Conservation (phyloP, 2,113 vertebrate genomes). For the Indicator indicator region DNA sequence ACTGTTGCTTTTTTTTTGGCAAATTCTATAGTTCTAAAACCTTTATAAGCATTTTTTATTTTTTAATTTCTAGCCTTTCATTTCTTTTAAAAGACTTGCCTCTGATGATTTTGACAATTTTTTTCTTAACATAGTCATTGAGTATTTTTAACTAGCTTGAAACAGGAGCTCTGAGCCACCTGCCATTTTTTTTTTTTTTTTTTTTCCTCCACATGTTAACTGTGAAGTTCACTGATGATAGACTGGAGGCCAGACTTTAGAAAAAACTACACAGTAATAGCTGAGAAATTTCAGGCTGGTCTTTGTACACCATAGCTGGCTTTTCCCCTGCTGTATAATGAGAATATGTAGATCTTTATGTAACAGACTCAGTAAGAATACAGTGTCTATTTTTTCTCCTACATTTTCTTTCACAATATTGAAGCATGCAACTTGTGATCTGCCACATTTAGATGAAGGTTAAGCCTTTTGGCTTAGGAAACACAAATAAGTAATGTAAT, state of each 20-base stretch:
- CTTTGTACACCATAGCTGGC: neutral
- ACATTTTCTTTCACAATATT: neutral
- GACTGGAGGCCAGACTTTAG: neutral
- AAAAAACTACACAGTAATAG: neutral
- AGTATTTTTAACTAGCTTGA: slow-evolving; percentile 1
- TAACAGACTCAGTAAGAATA: neutral
- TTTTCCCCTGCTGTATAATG: neutral
- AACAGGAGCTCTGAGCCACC: neutral
- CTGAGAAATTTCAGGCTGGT: neutral
- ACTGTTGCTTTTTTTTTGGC: neutral
- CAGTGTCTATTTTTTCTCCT: neutral
- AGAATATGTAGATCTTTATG: neutral
- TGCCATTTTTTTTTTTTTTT: neutral
- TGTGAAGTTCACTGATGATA: neutral
- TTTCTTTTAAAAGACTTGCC: neutral
- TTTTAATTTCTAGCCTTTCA: neutral
- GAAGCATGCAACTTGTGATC: neutral
- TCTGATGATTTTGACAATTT: neutral
- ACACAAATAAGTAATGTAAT: neutral
- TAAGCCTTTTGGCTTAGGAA: neutral
- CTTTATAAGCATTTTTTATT: neutral
- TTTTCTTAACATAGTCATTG: neutral
- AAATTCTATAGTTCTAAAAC: neutral
- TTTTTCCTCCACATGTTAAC: neutral
- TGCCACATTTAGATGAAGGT: neutral